Conservation (phyloP, 2,113 vertebrate genomes). For the Climacteris rufus region DNA sequence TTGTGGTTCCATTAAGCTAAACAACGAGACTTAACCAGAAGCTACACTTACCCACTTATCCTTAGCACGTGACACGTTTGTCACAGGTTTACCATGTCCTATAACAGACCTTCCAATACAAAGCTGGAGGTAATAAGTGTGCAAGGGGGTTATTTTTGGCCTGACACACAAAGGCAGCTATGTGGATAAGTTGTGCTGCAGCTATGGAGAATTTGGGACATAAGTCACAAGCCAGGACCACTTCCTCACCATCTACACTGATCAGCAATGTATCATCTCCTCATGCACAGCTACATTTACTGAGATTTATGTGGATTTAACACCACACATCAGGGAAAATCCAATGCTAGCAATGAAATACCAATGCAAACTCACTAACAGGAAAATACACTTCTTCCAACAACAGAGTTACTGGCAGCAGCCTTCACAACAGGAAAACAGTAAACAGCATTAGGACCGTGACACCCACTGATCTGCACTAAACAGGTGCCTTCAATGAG, state of each 20-base stretch:
- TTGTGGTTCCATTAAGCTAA: neutral
- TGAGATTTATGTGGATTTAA: neutral
- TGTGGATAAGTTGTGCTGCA: neutral
- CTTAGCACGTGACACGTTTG: accelerated
- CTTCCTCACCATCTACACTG: neutral
- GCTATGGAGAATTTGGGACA: neutral
- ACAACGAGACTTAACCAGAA: neutral
- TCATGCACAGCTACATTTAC: neutral
- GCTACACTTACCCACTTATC: neutral
- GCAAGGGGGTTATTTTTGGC: neutral
- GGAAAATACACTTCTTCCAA: neutral
- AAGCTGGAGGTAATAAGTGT: neutral
- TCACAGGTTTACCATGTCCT: neutral
- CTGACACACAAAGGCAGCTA: neutral
- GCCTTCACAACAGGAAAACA: neutral
- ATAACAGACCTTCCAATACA: neutral
- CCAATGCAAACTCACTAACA: neutral
- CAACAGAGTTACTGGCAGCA: neutral
- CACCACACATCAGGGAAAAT: neutral
- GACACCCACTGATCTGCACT: neutral
- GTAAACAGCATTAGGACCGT: neutral
- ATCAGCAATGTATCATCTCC: neutral
- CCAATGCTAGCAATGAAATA: neutral
- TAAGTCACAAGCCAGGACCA: neutral
- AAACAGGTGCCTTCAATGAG: neutral